A percentile compares a stretch with the other conserved stretches of the same genome.
These are phyloP conservation scores for Tangara arthus DNA, from an alignment of 2,797 vertebrate genomes.

Conservation along the genomic window DNA sequence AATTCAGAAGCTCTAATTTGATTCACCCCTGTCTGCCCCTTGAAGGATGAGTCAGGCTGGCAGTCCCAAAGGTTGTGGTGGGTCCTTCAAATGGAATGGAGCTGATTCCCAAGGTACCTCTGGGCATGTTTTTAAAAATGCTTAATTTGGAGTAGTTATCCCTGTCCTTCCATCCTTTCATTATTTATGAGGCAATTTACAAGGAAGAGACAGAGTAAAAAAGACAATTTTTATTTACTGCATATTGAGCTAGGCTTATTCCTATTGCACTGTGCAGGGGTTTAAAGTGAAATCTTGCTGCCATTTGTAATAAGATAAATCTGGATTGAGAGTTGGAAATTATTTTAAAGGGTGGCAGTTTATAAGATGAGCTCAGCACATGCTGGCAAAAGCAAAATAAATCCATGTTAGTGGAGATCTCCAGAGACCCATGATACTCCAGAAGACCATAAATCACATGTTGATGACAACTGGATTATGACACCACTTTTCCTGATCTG, in stretches of 20 bases:
- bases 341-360: slow-evolving; percentile 1
- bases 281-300: background rate
- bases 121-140: background rate
- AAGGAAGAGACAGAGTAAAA: background rate
- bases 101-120: background rate
- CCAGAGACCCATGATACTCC: background rate
- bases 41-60: background rate
- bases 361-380: slow-evolving; percentile 15
- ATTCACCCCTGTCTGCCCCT: background rate
- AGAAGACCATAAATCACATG: background rate
- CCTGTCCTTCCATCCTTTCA: background rate
- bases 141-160: background rate
- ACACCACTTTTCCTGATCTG: background rate
- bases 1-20: background rate
- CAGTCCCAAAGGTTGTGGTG: background rate
- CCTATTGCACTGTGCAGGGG: background rate
- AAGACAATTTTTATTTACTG: background rate
- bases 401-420: background rate
- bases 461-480: slow-evolving; percentile 4
- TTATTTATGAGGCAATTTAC: background rate
- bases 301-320: background rate
- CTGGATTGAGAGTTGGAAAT: background rate
- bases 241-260: background rate
- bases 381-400: slow-evolving; percentile 5
- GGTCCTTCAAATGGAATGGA: background rate